Base-by-base conservation (phyloP, 2,797 vertebrate species). In the Cephalopachus bancanus region DNA sequence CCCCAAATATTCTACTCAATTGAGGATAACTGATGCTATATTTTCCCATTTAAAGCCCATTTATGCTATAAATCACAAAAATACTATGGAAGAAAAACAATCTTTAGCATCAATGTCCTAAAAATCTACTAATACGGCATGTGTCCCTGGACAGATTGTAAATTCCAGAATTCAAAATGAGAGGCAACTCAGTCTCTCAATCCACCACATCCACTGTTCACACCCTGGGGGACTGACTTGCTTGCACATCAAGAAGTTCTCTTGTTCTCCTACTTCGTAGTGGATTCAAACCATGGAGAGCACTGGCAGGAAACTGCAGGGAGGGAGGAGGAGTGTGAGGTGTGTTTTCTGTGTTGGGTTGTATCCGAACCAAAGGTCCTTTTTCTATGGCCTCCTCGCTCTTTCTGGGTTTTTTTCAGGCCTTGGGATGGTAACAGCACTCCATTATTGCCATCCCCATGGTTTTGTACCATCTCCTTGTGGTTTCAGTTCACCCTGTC, bases 11-110 rank as follows among this genome's bases (percentile, higher is more conserved):
- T 51, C 14, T 55, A 20, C 10, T 10, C 64, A 69, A 20, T 1
- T 76, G 28, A 78, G 15, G 37, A 49, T 81, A 69, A 81, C 44
- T 44, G 59, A 81, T 60, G 53, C 53, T 88, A 10, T 76, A 26
- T 75, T 87, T 95, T 88, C 67, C 53, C 37, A 67, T 51, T 87
- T 69, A 67, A 88, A 95, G 15, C 2, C 53, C 28, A 60, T 44
- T 74, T 83, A 69, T 76, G 57, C 30, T 95, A 19, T 60, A 59
- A 67, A 75, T 69, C n/a, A 69, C 71, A 92, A 51, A 88, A 83
- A 71, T 83, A n/a, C 79, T 8, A 9, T 62, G 28, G 69, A 76
- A 69, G 24, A 55, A 71, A 89, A n/a, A 83, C 62, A 44, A 76
- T 62, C 60, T 88, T 76, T 89, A 83, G 53, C 37, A 60, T 76